Conservation (phyloP, 2,888 invertebrate species). For the Heliconius hortense region DNA sequence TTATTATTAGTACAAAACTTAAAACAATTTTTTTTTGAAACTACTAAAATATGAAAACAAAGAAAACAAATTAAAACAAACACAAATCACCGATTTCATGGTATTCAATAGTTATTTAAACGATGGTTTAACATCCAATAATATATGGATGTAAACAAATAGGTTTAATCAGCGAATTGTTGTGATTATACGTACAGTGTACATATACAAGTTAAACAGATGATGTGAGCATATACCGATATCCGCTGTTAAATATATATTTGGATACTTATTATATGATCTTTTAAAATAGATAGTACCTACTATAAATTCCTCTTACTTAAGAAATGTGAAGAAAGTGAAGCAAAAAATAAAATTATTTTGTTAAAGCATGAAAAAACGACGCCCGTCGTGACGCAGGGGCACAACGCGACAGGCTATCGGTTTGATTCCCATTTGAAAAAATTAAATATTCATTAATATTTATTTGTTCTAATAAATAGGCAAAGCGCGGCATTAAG, state of each 20-base stretch:
- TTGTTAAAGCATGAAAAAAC: not conserved
- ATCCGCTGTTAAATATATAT: not conserved
- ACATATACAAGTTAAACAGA: slow-evolving; percentile 3
- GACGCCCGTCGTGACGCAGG: too few relatives aligned
- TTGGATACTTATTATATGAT: not conserved
- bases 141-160: slow-evolving; percentile 5
- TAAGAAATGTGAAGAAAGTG: too few relatives aligned
- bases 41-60: not conserved
- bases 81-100: not conserved
- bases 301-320: too few relatives aligned
- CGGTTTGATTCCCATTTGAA: too few relatives aligned
- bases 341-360: too few relatives aligned
- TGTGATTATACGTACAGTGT: not conserved
- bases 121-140: not conserved
- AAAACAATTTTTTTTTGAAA: too few relatives aligned
- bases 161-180: slow-evolving; percentile 8
- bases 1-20: not conserved
- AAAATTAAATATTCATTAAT: too few relatives aligned
- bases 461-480: not conserved
- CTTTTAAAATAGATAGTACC: not conserved
- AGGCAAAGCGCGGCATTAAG: not conserved
- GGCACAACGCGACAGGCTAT: too few relatives aligned
- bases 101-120: not conserved
- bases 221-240: not conserved
- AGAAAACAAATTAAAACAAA: not conserved